phyloP scores from a whole-genome alignment of 2,797 vertebrate species.

The Pangasius larnaudii region DNA sequence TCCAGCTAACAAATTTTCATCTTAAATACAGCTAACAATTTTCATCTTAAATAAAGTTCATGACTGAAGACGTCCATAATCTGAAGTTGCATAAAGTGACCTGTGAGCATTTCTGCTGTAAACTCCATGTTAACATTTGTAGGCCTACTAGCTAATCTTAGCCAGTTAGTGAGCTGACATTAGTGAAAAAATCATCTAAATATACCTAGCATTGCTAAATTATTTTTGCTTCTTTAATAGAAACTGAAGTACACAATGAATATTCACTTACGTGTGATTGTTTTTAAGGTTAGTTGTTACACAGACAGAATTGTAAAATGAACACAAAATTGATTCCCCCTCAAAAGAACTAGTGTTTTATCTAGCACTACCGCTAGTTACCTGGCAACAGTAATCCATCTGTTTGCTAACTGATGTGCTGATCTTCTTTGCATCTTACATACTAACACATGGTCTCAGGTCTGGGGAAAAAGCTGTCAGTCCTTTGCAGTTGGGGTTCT shows the following conservation, averaged over 20 bases:
- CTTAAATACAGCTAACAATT: neutral
- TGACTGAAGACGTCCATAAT: neutral
- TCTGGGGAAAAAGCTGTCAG: neutral
- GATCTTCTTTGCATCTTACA: neutral
- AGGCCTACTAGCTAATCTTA: neutral
- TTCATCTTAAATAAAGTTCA: neutral
- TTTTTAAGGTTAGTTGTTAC: neutral
- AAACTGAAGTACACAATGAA: neutral
- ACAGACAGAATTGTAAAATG: neutral
- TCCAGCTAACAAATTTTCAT: neutral
- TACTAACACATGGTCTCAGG: neutral
- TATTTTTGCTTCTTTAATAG: neutral
- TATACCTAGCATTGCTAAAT: neutral
- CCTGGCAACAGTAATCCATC: neutral
- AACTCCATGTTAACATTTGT: neutral
- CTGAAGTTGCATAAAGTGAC: neutral
- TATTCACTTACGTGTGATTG: neutral
- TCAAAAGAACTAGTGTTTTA: neutral
- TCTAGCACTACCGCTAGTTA: neutral
- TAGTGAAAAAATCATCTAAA: neutral
- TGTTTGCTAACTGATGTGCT: conserved; percentile 1
- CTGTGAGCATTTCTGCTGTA: neutral
- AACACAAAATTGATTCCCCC: neutral
- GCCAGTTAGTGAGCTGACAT: neutral
- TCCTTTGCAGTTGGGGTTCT: neutral